Evolutionary conservation across 2,113 vertebrate species (phyloP).

Genomic region (Microtus oregoni): DNA sequence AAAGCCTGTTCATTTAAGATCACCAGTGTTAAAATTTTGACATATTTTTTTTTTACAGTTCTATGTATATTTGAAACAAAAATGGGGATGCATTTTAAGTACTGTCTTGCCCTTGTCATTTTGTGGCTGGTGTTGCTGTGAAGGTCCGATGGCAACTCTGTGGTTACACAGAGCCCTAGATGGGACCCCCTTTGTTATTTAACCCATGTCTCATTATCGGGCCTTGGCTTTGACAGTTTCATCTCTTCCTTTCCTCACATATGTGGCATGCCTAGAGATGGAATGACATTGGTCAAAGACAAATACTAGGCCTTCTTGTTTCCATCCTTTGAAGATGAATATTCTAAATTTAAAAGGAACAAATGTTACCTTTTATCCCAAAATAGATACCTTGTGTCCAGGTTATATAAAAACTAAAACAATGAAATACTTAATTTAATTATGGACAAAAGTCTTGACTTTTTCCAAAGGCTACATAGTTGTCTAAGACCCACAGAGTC

Average conservation of each 20-base stretch:
- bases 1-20: neutral
- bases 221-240: neutral
- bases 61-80: neutral
- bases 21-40: neutral
- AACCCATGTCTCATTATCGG: neutral
- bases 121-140: neutral
- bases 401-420: neutral
- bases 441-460: neutral
- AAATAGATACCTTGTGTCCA: neutral
- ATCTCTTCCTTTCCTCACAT: neutral
- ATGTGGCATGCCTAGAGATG: neutral
- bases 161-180: neutral
- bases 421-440: neutral
- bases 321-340: neutral
- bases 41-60: neutral
- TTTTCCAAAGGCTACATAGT: conserved; percentile 2
- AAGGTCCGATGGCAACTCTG: neutral
- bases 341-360: conserved; percentile 43
- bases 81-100: neutral
- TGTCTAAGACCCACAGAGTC: neutral
- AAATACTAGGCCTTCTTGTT: neutral
- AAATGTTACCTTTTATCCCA: neutral
- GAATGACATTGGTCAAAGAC: neutral
- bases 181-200: neutral
- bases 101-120: neutral